phyloP scores from a whole-genome alignment of 2,113 vertebrate species.

The Albula glossodonta region DNA sequence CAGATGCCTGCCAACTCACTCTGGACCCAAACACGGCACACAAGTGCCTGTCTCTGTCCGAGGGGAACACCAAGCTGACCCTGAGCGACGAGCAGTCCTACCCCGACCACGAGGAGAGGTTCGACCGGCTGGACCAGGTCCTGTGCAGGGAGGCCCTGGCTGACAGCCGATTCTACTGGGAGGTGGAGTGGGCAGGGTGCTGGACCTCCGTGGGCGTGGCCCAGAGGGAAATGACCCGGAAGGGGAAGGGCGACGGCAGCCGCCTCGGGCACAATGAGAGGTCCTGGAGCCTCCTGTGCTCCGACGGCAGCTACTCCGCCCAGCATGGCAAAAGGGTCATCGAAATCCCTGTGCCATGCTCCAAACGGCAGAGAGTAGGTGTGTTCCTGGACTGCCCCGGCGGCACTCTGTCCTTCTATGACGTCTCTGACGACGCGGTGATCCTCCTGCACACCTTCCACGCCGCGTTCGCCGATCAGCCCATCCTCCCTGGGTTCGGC shows the following conservation, averaged over 20 bases:
- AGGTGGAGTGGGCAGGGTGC: slow-evolving; percentile 49
- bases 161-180: slow-evolving; percentile 55
- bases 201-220: slow-evolving; percentile 53
- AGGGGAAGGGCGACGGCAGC: slow-evolving; percentile 54
- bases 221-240: slow-evolving; percentile 54
- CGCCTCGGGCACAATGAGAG: slow-evolving; percentile 55
- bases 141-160: slow-evolving; percentile 57
- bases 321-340: slow-evolving; percentile 57
- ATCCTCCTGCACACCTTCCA: slow-evolving; percentile 51
- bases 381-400: slow-evolving; percentile 53
- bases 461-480: slow-evolving; percentile 45
- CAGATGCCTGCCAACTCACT: slow-evolving; percentile 3
- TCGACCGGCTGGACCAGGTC: slow-evolving; percentile 8
- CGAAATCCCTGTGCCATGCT: slow-evolving; percentile 16
- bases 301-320: slow-evolving; percentile 54
- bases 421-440: slow-evolving; percentile 38
- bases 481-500: not conserved
- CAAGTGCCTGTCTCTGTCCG: not conserved
- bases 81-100: not conserved
- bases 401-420: slow-evolving; percentile 52
- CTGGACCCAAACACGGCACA: not conserved
- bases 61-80: not conserved
- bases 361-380: slow-evolving; percentile 48
- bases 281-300: slow-evolving; percentile 60
- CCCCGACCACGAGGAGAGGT: slow-evolving; percentile 22